Evolutionary conservation across 1,140 invertebrate species (phyloP).

Genomic region (Zaprionus taronus): DNA sequence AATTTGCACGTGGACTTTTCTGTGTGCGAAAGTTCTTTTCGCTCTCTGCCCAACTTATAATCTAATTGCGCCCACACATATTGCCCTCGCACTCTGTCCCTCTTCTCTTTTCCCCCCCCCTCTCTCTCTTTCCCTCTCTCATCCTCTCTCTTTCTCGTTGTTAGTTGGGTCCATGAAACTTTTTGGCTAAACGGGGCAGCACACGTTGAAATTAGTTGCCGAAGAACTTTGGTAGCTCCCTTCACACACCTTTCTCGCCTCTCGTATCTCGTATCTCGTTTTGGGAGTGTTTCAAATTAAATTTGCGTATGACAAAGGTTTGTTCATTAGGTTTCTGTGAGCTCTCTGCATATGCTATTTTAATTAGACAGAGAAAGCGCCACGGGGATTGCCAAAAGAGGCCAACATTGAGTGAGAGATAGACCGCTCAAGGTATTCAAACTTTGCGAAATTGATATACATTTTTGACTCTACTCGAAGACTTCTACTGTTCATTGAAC

Average conservation of each 20-base stretch:
- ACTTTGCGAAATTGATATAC: background rate
- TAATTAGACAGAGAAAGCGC: slow-evolving; percentile 53
- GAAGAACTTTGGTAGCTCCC: slow-evolving; percentile 6
- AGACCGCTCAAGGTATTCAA: background rate
- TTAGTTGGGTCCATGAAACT: slow-evolving; percentile 52
- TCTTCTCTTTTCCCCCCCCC: no score
- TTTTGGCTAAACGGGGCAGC: slow-evolving; percentile 52
- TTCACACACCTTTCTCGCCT: background rate
- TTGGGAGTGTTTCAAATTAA: slow-evolving; percentile 63
- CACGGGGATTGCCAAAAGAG: background rate
- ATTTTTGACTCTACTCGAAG: no score
- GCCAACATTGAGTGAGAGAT: background rate
- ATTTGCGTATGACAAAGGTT: slow-evolving; percentile 72
- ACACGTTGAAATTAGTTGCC: slow-evolving; percentile 61
- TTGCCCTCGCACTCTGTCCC: slow-evolving; percentile 7
- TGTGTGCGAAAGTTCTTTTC: slow-evolving; percentile 74
- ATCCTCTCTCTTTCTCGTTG: background rate
- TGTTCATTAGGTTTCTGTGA: slow-evolving; percentile 57
- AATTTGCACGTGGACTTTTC: slow-evolving; percentile 81
- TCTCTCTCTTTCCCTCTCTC: no score
- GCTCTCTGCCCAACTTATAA: slow-evolving; percentile 74
- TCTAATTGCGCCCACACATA: slow-evolving; percentile 72
- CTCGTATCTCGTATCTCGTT: background rate
- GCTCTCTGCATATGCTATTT: slow-evolving; percentile 55
- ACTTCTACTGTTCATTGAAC: no score